A percentile compares a stretch with the other conserved stretches of the same genome.
phyloP scores from a whole-genome alignment of 2,113 vertebrate genomes.

The Alexandromys fortis region DNA sequence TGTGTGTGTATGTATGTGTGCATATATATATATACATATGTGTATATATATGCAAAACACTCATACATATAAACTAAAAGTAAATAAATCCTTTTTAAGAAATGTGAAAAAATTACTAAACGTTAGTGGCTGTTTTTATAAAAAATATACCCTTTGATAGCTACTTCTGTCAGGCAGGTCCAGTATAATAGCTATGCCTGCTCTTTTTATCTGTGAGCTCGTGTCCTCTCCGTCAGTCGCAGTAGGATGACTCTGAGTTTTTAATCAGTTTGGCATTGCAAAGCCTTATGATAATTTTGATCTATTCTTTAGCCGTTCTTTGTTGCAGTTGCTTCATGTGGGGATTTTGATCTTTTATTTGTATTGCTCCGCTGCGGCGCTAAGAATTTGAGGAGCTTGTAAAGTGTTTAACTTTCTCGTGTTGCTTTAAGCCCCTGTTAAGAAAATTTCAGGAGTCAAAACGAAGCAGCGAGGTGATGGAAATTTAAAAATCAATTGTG shows the following conservation, averaged over 20 bases:
- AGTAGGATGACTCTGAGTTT: not conserved
- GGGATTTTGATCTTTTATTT: slow-evolving; percentile 63
- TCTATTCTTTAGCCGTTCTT: slow-evolving; percentile 31
- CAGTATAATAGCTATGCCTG: not conserved
- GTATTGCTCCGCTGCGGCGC: slow-evolving; percentile 24
- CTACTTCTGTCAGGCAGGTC: slow-evolving; percentile 11
- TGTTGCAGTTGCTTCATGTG: slow-evolving; percentile 35
- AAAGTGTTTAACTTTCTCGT: slow-evolving; percentile 48
- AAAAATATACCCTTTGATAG: slow-evolving; percentile 20
- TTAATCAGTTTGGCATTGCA: slow-evolving; percentile 5
- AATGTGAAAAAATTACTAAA: not conserved
- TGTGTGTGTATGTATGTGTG: accelerated
- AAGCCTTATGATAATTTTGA: slow-evolving; percentile 43
- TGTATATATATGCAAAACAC: not conserved
- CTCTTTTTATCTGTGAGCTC: not conserved
- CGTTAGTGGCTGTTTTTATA: not conserved
- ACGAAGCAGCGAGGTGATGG: slow-evolving; percentile 44
- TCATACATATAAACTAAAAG: not conserved
- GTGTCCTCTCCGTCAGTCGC: not conserved
- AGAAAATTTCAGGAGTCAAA: slow-evolving; percentile 57
- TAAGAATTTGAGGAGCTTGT: slow-evolving; percentile 32
- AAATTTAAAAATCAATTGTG: slow-evolving; percentile 66
- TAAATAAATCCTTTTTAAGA: not conserved
- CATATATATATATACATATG: no score
- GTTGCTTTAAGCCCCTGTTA: slow-evolving; percentile 61